Evolutionary conservation across 2,888 invertebrate genomes (phyloP), one percentile per base, ranked within the genome.

Genomic region (Formica aserva): DNA sequence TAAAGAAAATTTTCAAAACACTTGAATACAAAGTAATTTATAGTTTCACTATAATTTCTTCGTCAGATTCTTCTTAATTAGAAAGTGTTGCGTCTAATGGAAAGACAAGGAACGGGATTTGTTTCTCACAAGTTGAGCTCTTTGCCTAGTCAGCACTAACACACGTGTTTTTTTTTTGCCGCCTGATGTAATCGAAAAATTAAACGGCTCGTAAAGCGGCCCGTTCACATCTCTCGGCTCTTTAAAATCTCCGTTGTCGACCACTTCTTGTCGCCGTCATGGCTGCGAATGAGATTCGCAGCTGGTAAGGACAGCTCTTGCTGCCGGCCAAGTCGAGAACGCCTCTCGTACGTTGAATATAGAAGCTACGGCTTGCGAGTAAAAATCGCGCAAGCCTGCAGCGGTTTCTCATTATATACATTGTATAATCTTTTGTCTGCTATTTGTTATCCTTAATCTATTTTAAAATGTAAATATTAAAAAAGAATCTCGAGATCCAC

Each of bases 151-250:
- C 35, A 29, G 15, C 26, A 35, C 22, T 18, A 15, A 63, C 26
- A 52, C 84, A 72, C 82, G 67, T 67, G 72, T 69, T 65, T n/a
- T 80, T 83, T 83, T 81, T 63, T 63, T 77, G 62, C 45, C 32
- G 86, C 45, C 38, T 86, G 86, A 86, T 82, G 81, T 81, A 86
- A 84, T 82, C 77, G 80, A 81, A 65, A 74, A 81, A 84, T 87
- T 66, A 66, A 77, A 67, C 67, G 52, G 55, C 52, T 77, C 38
- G 55, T 41, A 38, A 77, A 67, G 55, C 80, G 26, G 6, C 60
- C 18, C 38, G 29, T 45, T 75, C 32, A 35, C 45, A 38, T 83
- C 15, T 29, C 52, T 76, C 35, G 66, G 18, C 8, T 55, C 80
- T 80, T 57, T 71, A 57, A 65, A 85, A 80, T 85, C 65, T 76